Base-by-base conservation (phyloP, 2,888 invertebrate genomes). In the Sarcophaga carnaria region DNA sequence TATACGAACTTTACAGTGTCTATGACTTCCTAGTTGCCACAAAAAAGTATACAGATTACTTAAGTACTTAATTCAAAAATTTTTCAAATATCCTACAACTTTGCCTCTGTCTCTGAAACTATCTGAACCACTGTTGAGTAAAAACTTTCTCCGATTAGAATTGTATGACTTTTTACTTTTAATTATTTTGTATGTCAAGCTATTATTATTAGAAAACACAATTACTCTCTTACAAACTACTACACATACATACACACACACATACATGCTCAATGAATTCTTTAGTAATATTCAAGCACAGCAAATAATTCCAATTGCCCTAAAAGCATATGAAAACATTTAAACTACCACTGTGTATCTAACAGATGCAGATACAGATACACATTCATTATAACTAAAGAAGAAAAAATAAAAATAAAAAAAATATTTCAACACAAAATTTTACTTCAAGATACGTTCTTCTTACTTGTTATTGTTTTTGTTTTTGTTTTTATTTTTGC, bases 251-350 rank as follows among this genome's bases (percentile, higher is more conserved):
- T 0, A 6, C 37, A 37, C 37, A 37, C 37, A 37, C 6, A 37
- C 6, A 37, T 1, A 37, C 6, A 37, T 37, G 37, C 37, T 37
- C 37, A 62, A 62, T 25, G 20, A 66, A 27, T 60, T 6, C 54
- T 69, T 81, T 70, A 37, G 62, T 70, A 20, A 59, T 54, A 70
- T 70, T 22, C 17, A 76, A 64, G 22, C n/a, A 76, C 54, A 64
- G 11, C n/a, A 63, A 64, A 37, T 70, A 76, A 70, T 70, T 49
- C 14, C 14, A 49, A 14, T 49, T 49, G 10, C 25, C 27, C 10
- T 27, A 54, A 2, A 63, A 37, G n/a, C 10, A 76, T 76, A 49
- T 14, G 49, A 49, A 37, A 37, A 37, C 6, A 37, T 37, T 37
- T 37, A 37, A 37, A 37, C 37, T 37, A 6, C 2, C 37, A 37